These are phyloP conservation scores for Macropus fuliginosus DNA, from an alignment of 2,797 vertebrate species.

Conservation along the genomic window DNA sequence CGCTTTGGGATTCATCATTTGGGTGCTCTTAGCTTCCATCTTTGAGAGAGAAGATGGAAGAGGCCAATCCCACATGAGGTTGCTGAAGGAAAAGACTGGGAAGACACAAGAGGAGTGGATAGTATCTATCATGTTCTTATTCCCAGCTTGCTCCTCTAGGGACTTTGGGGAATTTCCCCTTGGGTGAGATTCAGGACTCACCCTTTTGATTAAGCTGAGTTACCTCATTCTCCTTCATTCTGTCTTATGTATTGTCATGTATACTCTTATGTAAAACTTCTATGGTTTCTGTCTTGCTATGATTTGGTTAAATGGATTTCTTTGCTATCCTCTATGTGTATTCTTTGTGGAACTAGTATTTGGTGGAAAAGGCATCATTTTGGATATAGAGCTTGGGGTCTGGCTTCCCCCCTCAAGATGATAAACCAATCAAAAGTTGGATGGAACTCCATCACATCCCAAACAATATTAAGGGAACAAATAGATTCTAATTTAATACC, in stretches of 20 bases:
- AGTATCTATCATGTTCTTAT: neutral
- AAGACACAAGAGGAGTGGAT: neutral
- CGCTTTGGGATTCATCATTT: neutral
- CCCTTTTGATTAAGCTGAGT: neutral
- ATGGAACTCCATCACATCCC: neutral
- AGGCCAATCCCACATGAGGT: neutral
- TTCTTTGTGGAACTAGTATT: neutral
- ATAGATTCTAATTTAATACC: neutral
- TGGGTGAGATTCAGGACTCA: neutral
- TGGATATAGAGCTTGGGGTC: neutral
- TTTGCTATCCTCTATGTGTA: neutral
- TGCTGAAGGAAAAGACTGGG: neutral
- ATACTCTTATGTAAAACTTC: neutral
- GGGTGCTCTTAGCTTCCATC: neutral
- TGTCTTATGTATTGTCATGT: neutral
- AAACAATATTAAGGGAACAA: neutral
- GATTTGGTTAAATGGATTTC: neutral
- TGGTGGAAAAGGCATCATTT: neutral
- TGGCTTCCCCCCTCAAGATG: neutral
- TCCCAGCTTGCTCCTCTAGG: neutral
- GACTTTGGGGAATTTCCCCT: neutral
- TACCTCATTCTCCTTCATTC: neutral
- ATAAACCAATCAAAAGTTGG: neutral
- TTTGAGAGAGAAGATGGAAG: neutral
- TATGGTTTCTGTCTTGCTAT: neutral